Evolutionary conservation across 2,797 vertebrate species (phyloP).

Genomic region (Sebastes steindachneri): DNA sequence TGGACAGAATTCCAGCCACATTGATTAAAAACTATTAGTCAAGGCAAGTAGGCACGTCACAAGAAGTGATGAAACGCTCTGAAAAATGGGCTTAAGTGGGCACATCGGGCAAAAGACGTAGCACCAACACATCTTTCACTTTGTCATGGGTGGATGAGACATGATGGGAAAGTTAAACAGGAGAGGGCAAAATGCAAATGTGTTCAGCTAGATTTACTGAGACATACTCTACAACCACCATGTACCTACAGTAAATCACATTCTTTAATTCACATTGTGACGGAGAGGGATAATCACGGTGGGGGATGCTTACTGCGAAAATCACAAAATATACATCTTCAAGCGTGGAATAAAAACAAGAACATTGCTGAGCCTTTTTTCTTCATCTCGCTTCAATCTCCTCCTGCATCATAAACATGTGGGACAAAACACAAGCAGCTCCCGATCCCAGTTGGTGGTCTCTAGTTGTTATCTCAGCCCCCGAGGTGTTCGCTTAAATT

Average conservation of each 20-base stretch:
- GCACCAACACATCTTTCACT: background rate
- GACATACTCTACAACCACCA: background rate
- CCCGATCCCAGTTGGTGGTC: conserved; percentile 16
- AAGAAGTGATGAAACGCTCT: conserved; percentile 7
- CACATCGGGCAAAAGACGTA: background rate
- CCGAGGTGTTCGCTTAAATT: conserved; percentile 11
- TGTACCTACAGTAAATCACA: background rate
- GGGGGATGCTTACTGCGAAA: background rate
- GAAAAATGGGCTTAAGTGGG: background rate
- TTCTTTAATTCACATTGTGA: background rate
- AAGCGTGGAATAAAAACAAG: background rate
- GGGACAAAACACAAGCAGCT: background rate
- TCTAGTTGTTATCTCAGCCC: conserved; percentile 18
- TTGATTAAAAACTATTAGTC: conserved; percentile 39
- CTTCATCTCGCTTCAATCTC: background rate
- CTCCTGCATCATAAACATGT: background rate
- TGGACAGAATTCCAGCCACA: conserved; percentile 20
- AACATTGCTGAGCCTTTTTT: background rate
- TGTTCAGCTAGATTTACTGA: background rate
- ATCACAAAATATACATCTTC: background rate
- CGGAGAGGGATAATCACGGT: background rate
- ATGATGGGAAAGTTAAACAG: background rate
- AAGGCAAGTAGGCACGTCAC: background rate
- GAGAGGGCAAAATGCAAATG: background rate
- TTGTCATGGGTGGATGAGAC: background rate